phyloP scores from a whole-genome alignment of 2,888 invertebrate species.

The Orgyia antiqua region DNA sequence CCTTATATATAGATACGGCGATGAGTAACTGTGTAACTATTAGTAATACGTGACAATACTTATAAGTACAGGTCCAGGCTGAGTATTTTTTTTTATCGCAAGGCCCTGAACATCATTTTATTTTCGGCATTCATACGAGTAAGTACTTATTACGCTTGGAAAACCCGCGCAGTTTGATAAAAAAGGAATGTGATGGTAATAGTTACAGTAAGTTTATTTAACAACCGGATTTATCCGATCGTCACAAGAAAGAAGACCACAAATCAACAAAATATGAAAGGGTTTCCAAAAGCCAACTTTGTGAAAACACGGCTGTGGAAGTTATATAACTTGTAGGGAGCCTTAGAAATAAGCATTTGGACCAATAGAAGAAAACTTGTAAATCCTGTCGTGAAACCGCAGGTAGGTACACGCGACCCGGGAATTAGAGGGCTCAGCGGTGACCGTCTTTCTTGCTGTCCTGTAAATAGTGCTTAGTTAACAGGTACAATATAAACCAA shows the following conservation, averaged over 20 bases:
- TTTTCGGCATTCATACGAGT: too few species aligned
- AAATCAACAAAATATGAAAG: constrained; percentile 49
- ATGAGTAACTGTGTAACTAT: too few species aligned
- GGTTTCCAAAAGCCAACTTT: constrained; percentile 41
- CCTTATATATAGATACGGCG: too few species aligned
- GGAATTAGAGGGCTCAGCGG: constrained; percentile 37
- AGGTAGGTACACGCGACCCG: constrained; percentile 47
- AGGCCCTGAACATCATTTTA: too few species aligned
- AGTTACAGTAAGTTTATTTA: too few species aligned
- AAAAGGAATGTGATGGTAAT: too few species aligned
- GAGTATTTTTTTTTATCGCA: too few species aligned
- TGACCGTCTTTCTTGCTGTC: constrained; percentile 35
- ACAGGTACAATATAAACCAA: constrained; percentile 21
- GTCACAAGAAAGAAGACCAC: constrained; percentile 39
- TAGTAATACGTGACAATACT: too few species aligned
- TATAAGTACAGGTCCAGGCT: too few species aligned
- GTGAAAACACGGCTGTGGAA: constrained; percentile 42
- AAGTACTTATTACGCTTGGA: too few species aligned
- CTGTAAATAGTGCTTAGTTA: constrained; percentile 39
- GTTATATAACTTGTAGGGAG: constrained; percentile 40
- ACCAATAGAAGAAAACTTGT: constrained; percentile 67
- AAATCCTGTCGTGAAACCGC: constrained; percentile 60
- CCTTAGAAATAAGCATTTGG: constrained; percentile 55
- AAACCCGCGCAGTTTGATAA: too few species aligned
- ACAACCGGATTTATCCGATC: too few species aligned